These are phyloP conservation scores for Drosophila nigromelanica DNA, from an alignment of 1,140 invertebrate species.

Conservation along the genomic window DNA sequence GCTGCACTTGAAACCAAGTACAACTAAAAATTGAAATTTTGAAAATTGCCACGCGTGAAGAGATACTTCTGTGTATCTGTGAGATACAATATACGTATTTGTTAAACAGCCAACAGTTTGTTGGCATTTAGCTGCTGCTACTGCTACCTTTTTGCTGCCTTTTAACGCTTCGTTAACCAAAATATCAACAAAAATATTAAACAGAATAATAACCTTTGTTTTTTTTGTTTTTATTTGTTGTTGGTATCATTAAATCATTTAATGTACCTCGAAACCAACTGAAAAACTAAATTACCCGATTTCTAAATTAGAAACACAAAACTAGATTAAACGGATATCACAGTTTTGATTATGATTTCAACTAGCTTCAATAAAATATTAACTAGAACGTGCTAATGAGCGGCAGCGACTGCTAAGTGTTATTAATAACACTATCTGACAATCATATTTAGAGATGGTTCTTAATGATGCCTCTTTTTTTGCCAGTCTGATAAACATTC, in stretches of 20 bases:
- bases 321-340: conserved; percentile 58
- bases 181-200: conserved; percentile 36
- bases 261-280: conserved; percentile 56
- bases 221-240: conserved; percentile 28
- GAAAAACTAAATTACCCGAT: conserved; percentile 18
- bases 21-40: conserved; percentile 32
- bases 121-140: conserved; percentile 61
- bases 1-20: conserved; percentile 70
- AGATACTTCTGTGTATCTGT: conserved; percentile 30
- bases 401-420: too few relatives aligned
- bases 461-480: not conserved
- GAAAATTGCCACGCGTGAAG: conserved; percentile 70
- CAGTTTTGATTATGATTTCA: conserved; percentile 32
- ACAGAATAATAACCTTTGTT: conserved; percentile 36
- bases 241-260: conserved; percentile 69
- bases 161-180: conserved; percentile 73
- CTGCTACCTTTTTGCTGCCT: conserved; percentile 8
- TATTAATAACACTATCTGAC: not conserved
- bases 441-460: not conserved
- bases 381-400: conserved; percentile 34
- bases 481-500: not conserved
- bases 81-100: conserved; percentile 55
- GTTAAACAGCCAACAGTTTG: conserved; percentile 61
- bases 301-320: conserved; percentile 53
- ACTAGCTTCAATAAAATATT: not conserved